These are phyloP conservation scores for Chloropsis cyanopogon DNA, from an alignment of 2,113 vertebrate genomes.

Conservation along the genomic window DNA sequence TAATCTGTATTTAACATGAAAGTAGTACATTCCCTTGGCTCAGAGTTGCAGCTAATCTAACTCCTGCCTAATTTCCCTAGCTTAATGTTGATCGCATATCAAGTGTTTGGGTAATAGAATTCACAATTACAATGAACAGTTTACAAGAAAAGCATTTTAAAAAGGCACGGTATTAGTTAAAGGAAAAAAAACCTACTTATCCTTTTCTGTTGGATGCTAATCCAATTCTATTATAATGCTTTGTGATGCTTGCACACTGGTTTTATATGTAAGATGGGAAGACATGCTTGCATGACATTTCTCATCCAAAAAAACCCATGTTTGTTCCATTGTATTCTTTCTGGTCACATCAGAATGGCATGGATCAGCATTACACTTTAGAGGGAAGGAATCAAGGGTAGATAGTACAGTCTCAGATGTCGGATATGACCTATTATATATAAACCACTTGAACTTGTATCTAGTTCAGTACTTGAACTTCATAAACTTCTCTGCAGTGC, in stretches of 20 bases:
- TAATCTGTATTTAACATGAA: background rate
- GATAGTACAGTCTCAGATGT: background rate
- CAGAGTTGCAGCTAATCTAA: background rate
- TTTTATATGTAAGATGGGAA: background rate
- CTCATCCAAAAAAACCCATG: background rate
- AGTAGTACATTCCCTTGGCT: background rate
- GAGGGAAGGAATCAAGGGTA: background rate
- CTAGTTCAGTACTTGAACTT: background rate
- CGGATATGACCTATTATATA: background rate
- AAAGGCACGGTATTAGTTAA: background rate
- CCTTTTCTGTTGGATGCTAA: background rate
- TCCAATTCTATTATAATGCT: background rate
- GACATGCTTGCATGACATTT: background rate
- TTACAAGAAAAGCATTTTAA: background rate
- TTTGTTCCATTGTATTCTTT: background rate
- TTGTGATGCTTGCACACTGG: background rate
- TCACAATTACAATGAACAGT: background rate
- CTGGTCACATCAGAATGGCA: background rate
- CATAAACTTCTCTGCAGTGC: background rate
- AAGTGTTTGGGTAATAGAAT: background rate
- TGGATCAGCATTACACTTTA: background rate
- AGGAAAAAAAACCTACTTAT: rapidly evolving
- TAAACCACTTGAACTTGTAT: background rate
- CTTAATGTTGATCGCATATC: background rate
- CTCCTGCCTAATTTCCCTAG: background rate